Evolutionary conservation across 2,888 invertebrate species (phyloP), one percentile per base, ranked within the genome.

Genomic region (Ganaspis brasiliensis): DNA sequence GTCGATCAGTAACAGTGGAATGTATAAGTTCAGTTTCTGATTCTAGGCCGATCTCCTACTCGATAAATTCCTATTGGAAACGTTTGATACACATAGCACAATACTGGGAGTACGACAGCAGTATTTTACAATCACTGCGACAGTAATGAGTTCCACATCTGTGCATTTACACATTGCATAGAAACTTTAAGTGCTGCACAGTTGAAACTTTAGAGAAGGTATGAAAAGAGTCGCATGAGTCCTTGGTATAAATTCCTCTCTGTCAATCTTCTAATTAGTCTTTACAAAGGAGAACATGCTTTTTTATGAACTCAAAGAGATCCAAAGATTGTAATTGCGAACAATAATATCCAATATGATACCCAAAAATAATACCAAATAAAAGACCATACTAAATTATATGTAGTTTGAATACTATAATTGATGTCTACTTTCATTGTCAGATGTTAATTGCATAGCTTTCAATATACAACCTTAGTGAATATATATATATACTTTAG

Each of bases 61-160:
- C 61, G 35, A 40, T 63, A 63, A 63, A 63, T 63, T 63, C 61
- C 21, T 63, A 35, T 40, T 37, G 14, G 61, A 63, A 63, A 63
- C 61, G 12, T 63, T 61, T 63, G 61, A 63, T 63, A 63, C 61
- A 63, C 61, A 63, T 63, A 31, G 31, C 26, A 59, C 14, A 59
- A 59, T 37, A 37, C 61, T 61, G 35, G 35, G 61, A 63, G 61
- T 37, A 37, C 35, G 37, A 40, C 19, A 37, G 61, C 19, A 16
- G 61, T 40, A 40, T 63, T 63, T 63, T 40, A 63, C 61, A 63
- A 63, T 37, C 61, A 63, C 61, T 40, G 37, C 61, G 21, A 63
- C 21, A 63, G 61, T 63, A 52, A 52, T 52, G 52, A 52, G 52
- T 52, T 52, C 52, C 5, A 2, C 37, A 37, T 37, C 37, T 61